A percentile compares a stretch with the other conserved stretches of the same genome.
phyloP scores from a whole-genome alignment of 1,140 invertebrate species.

The roundworm (Caenorhabditis elegans) region DNA sequence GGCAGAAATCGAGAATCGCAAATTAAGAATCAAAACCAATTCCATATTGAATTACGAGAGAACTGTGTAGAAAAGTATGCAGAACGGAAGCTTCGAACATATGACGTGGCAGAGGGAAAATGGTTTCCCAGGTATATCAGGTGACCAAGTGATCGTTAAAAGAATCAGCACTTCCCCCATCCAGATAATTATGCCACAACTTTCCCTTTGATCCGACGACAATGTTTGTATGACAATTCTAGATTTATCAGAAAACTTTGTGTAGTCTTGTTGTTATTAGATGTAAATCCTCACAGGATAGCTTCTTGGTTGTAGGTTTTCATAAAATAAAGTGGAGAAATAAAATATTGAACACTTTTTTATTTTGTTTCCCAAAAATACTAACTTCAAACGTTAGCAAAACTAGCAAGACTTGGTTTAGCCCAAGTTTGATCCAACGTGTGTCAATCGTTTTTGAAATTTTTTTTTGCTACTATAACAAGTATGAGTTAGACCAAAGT shows the following conservation, averaged over 20 bases:
- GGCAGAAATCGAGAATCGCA: background rate
- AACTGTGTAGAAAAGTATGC: background rate
- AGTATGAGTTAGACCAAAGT: too few species aligned
- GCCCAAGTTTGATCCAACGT: too few species aligned
- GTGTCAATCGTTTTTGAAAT: too few species aligned
- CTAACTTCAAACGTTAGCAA: too few species aligned
- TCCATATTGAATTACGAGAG: background rate
- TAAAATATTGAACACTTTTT: too few species aligned
- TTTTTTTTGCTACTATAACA: too few species aligned
- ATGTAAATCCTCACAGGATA: too few species aligned
- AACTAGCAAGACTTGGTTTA: too few species aligned
- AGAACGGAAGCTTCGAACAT: background rate
- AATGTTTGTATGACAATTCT: constrained; percentile 2
- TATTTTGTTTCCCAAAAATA: too few species aligned
- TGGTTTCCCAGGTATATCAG: background rate
- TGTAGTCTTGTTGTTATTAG: background rate
- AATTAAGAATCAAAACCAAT: background rate
- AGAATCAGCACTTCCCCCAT: background rate
- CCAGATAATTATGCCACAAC: constrained; percentile 11
- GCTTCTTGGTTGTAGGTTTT: too few species aligned
- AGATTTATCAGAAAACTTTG: background rate
- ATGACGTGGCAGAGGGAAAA: background rate
- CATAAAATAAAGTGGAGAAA: too few species aligned
- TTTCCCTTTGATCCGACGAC: constrained; percentile 15
- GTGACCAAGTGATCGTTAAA: background rate